Conservation (phyloP, 2,888 invertebrate genomes). For the Lysandra coridon region DNA sequence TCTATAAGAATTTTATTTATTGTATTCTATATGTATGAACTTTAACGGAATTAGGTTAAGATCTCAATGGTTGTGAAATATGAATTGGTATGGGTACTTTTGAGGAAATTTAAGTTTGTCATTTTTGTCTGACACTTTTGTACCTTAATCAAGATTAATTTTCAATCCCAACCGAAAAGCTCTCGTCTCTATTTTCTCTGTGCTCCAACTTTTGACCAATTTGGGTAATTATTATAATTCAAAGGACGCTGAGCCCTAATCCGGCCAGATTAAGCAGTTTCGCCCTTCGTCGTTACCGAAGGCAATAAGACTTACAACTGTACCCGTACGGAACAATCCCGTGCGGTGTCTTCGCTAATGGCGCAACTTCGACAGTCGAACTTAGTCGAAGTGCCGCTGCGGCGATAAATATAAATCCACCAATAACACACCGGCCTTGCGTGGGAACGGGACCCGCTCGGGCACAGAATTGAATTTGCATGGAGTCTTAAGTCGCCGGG, state of each 20-base stretch:
- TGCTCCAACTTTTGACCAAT: slow-evolving; percentile 16
- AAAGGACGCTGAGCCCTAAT: slow-evolving; percentile 25
- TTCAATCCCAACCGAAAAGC: not conserved
- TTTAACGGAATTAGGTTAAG: not conserved
- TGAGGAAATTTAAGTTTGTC: not conserved
- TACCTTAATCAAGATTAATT: not conserved
- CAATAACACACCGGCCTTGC: slow-evolving; percentile 79
- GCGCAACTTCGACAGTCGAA: slow-evolving; percentile 80
- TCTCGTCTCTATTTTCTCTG: not conserved
- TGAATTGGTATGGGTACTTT: not conserved
- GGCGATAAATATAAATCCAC: slow-evolving; percentile 81
- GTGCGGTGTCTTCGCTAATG: slow-evolving; percentile 80
- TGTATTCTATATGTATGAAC: not conserved
- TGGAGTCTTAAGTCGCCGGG: slow-evolving; percentile 76
- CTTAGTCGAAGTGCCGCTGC: slow-evolving; percentile 78
- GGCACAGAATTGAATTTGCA: slow-evolving; percentile 80
- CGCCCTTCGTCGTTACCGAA: slow-evolving; percentile 70
- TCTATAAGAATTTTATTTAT: slow-evolving; percentile 5
- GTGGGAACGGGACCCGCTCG: slow-evolving; percentile 73
- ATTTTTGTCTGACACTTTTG: not conserved
- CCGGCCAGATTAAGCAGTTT: slow-evolving; percentile 74
- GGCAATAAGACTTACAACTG: slow-evolving; percentile 80
- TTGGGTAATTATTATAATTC: slow-evolving; percentile 21
- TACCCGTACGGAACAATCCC: slow-evolving; percentile 77
- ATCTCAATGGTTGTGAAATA: not conserved